phyloP scores from a whole-genome alignment of 2,888 invertebrate species.

The Lumbricus terrestris region DNA sequence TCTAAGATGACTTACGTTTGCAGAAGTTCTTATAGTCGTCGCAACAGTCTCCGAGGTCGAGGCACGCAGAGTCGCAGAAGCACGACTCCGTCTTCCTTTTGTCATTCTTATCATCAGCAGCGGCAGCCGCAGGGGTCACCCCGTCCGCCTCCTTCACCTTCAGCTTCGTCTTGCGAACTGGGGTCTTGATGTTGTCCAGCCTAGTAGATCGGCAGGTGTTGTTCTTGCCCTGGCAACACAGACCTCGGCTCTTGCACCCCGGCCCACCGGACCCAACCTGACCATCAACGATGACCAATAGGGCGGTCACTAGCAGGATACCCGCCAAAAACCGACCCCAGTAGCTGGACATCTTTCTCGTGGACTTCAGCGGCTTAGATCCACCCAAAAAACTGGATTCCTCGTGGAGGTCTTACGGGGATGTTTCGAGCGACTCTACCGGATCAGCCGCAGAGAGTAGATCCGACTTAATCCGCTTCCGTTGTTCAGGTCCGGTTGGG shows the following conservation, averaged over 20 bases:
- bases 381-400: background rate
- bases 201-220: constrained; percentile 28
- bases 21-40: constrained; percentile 25
- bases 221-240: constrained; percentile 37
- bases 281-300: background rate
- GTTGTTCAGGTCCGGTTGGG: too few relatives aligned
- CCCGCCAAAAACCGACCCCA: background rate
- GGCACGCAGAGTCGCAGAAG: constrained; percentile 34
- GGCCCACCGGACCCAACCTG: background rate
- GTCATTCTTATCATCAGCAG: constrained; percentile 8
- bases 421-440: background rate
- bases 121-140: background rate
- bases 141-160: background rate
- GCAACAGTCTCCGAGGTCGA: constrained; percentile 34
- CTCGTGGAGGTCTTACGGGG: background rate
- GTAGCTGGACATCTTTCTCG: background rate
- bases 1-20: constrained; percentile 16
- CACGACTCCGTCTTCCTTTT: constrained; percentile 21
- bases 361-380: too few relatives aligned
- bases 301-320: background rate
- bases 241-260: constrained; percentile 22
- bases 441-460: background rate
- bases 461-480: background rate
- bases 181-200: background rate
- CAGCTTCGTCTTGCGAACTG: background rate